Base-by-base conservation (phyloP, 1,140 invertebrate genomes). In the Spodoptera frugiperda region DNA sequence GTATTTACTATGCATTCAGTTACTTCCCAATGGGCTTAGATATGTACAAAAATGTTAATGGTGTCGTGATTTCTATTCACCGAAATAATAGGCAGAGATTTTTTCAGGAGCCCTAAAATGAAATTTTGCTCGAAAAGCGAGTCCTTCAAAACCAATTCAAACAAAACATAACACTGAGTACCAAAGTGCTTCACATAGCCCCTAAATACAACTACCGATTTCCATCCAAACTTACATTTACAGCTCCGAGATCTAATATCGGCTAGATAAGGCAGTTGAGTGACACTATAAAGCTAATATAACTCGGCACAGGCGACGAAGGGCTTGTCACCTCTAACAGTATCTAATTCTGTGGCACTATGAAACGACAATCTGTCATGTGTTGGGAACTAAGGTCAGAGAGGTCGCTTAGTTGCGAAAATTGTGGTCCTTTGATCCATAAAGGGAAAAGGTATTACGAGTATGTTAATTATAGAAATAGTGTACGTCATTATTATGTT, bases 321-420 rank as follows among this genome's bases (percentile, higher is more conserved):
- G 57, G 6, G 57, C 25, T 1, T 61, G 55, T n/a, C 55, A 59
- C 12, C 17, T 17, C 57, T 61, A 61, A 33, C 25, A 33, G 55
- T 33, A n/a, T 33, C 21, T 59, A 59, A 59, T 33, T 59, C 25
- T 33, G 25, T 33, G 55, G 55, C 55, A 5, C 12, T 30, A 33
- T 33, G 55, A n/a, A 15, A 33, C 11, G 54, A 21, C 21, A 57
- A 57, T 57, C 54, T 30, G 54, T 57, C 54, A 25, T 57, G 54
- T 11, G 19, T 30, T 21, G 54, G 21, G 21, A 57, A 57, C 21
- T 57, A 57, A 21, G 54, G 19, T 30, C 25, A 14, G 21, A 1
- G 19, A 30, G 21, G 21, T 25, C 54, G 21, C 25, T 39, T 39
- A 39, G 25, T 57, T 57, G 14, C 2, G 10, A 25, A 25, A 14